Evolutionary conservation across 1,140 invertebrate genomes (phyloP).

Genomic region (Littorina saxatilis): DNA sequence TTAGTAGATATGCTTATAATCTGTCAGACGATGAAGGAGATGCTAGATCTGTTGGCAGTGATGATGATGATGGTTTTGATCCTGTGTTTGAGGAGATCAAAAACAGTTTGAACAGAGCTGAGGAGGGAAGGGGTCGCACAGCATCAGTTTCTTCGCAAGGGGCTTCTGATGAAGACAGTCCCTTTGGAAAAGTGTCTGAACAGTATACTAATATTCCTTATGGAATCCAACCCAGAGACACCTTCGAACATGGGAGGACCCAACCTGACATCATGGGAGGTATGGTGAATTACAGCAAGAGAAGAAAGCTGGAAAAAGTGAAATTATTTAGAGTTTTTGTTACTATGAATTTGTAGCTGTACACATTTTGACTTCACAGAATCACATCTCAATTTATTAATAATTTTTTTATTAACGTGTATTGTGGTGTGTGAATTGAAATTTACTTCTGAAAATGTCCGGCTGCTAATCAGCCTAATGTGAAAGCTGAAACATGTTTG

Average conservation of each 20-base stretch:
- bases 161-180: constrained; percentile 42
- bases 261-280: constrained; percentile 72
- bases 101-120: constrained; percentile 32
- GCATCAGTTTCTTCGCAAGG: constrained; percentile 36
- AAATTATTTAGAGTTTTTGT: background rate
- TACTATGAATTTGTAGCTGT: background rate
- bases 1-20: background rate
- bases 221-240: constrained; percentile 64
- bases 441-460: background rate
- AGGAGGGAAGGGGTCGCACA: constrained; percentile 26
- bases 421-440: background rate
- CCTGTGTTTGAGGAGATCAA: constrained; percentile 62
- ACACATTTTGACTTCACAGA: background rate
- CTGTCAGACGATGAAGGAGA: too few relatives aligned
- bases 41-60: constrained; percentile 8
- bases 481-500: background rate
- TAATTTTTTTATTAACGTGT: background rate
- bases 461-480: background rate
- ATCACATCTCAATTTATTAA: background rate
- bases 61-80: constrained; percentile 42
- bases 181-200: constrained; percentile 56
- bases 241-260: constrained; percentile 69
- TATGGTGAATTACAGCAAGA: constrained; percentile 38
- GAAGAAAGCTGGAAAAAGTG: background rate
- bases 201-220: constrained; percentile 63